A percentile compares a stretch with the other conserved stretches of the same genome.
These are phyloP conservation scores for Romanogobio albipinnatus DNA, from an alignment of 2,113 vertebrate genomes.

Conservation along the genomic window DNA sequence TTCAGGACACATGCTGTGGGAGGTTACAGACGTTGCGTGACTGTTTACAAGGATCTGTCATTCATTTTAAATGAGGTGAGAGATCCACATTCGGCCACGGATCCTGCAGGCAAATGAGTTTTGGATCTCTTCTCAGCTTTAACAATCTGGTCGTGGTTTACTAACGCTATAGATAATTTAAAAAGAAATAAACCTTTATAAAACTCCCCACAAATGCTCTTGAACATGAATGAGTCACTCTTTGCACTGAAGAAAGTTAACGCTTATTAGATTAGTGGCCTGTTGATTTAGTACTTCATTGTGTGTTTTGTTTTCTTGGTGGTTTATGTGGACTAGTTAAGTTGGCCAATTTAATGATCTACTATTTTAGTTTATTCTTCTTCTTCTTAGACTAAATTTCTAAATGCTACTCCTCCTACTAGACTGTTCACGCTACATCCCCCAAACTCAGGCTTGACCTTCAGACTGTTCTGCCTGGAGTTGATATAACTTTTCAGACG, in stretches of 20 bases:
- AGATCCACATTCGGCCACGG: not conserved
- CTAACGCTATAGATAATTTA: not conserved
- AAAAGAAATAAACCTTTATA: not conserved
- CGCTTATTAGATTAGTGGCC: not conserved
- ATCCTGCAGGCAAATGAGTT: not conserved
- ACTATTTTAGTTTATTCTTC: no score
- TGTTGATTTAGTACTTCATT: not conserved
- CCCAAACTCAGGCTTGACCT: no score
- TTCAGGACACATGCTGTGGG: not conserved
- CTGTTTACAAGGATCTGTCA: not conserved
- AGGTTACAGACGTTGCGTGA: not conserved
- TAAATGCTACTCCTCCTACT: no score
- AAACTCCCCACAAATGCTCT: not conserved
- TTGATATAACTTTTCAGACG: no score
- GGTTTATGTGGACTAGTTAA: not conserved
- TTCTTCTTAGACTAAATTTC: no score
- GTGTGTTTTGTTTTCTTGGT: not conserved
- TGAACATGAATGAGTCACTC: not conserved
- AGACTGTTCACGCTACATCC: no score
- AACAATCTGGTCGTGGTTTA: not conserved
- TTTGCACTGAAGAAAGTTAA: not conserved
- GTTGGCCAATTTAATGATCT: no score
- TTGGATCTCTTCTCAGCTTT: not conserved
- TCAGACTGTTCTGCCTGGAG: no score
- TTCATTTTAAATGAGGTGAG: conserved; percentile 16